Percentiles rank a stretch among this genome's conserved stretches.
Conservation (phyloP, 2,888 invertebrate species). For the Heliconius hortense region DNA sequence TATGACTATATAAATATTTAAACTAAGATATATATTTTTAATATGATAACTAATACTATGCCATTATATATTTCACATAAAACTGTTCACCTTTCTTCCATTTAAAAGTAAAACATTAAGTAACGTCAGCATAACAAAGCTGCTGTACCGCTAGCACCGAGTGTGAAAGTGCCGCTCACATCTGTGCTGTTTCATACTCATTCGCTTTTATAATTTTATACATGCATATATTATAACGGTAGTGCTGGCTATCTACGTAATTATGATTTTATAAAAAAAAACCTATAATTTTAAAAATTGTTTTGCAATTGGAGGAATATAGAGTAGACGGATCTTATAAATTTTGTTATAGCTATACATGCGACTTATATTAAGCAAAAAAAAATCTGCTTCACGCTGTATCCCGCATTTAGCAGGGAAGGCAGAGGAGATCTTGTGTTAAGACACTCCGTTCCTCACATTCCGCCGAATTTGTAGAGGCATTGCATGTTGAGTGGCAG, state of each 20-base stretch:
- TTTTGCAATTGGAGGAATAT: not conserved
- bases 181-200: conserved; percentile 67
- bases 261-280: too few relatives aligned
- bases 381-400: too few relatives aligned
- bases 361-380: too few relatives aligned
- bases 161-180: conserved; percentile 73
- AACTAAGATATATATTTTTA: conserved; percentile 22
- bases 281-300: too few relatives aligned
- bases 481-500: too few relatives aligned
- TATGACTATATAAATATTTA: not conserved
- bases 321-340: too few relatives aligned
- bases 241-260: conserved; percentile 34
- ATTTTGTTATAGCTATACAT: too few relatives aligned
- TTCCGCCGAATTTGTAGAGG: too few relatives aligned
- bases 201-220: conserved; percentile 57
- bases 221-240: conserved; percentile 49
- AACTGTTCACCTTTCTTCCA: conserved; percentile 43
- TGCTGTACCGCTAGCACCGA: conserved; percentile 48
- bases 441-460: too few relatives aligned
- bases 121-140: conserved; percentile 50
- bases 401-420: too few relatives aligned
- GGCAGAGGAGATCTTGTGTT: too few relatives aligned
- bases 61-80: not conserved
- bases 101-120: conserved; percentile 50
- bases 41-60: conserved; percentile 28